These are phyloP conservation scores for Operophtera brumata DNA, from an alignment of 2,888 invertebrate genomes.

Conservation along the genomic window DNA sequence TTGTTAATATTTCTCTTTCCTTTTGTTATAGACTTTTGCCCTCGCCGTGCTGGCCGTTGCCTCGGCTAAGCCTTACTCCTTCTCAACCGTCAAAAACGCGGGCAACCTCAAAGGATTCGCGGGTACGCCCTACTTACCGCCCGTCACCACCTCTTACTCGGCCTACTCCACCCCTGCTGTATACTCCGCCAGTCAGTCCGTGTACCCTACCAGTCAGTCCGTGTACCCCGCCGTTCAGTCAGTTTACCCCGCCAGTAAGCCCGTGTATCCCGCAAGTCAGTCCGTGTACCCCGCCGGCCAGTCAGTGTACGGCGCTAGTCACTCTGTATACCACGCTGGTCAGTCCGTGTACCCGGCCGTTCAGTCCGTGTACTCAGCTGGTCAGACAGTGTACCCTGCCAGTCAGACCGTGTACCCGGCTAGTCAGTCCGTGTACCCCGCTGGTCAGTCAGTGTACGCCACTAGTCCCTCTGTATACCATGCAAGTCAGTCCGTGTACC, in stretches of 20 bases:
- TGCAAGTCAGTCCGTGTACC: neutral
- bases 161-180: constrained; percentile 1
- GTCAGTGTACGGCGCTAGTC: neutral
- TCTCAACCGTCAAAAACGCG: neutral
- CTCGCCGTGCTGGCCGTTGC: constrained; percentile 52
- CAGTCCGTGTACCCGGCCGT: neutral
- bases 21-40: constrained; percentile 39
- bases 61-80: constrained; percentile 33
- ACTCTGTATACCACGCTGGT: neutral
- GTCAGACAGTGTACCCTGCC: constrained; percentile 5
- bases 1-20: neutral
- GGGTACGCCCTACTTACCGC: constrained; percentile 4
- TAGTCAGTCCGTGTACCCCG: neutral
- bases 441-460: neutral
- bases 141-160: constrained; percentile 13
- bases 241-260: neutral
- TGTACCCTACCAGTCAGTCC: neutral
- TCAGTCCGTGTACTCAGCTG: neutral
- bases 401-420: neutral
- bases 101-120: neutral
- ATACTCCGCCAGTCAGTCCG: neutral
- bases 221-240: neutral
- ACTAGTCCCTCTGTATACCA: constrained; percentile 3
- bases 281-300: constrained; percentile 1
- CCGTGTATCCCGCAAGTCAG: neutral